phyloP scores from a whole-genome alignment of 2,888 invertebrate genomes.

The Eutolmus rufibarbis region DNA sequence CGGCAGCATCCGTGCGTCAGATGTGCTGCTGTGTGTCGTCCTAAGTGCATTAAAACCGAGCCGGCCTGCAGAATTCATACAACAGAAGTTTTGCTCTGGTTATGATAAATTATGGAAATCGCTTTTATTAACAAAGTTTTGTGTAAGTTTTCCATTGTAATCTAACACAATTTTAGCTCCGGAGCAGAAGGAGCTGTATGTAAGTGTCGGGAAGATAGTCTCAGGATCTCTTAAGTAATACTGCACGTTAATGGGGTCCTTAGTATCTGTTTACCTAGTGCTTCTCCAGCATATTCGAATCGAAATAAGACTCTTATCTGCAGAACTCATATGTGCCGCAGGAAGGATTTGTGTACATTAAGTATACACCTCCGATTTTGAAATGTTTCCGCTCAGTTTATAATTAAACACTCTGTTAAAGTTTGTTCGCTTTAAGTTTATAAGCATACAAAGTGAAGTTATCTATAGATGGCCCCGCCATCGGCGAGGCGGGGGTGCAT shows the following conservation, averaged over 20 bases:
- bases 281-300: background rate
- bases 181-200: background rate
- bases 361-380: background rate
- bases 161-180: background rate
- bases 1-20: background rate
- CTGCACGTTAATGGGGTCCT: background rate
- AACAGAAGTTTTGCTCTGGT: slow-evolving; percentile 28
- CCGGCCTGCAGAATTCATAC: slow-evolving; percentile 13
- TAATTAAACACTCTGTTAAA: background rate
- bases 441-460: background rate
- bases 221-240: background rate
- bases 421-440: background rate
- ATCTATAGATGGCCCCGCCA: background rate
- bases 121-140: slow-evolving; percentile 39
- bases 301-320: background rate
- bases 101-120: slow-evolving; percentile 37
- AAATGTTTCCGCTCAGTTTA: background rate
- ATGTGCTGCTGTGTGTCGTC: background rate
- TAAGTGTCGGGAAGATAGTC: background rate
- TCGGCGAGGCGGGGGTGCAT: background rate
- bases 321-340: background rate
- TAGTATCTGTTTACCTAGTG: background rate
- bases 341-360: background rate
- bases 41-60: background rate
- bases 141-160: slow-evolving; percentile 34